phyloP scores from a whole-genome alignment of 2,113 vertebrate genomes.

The Entosphenus tridentatus region DNA sequence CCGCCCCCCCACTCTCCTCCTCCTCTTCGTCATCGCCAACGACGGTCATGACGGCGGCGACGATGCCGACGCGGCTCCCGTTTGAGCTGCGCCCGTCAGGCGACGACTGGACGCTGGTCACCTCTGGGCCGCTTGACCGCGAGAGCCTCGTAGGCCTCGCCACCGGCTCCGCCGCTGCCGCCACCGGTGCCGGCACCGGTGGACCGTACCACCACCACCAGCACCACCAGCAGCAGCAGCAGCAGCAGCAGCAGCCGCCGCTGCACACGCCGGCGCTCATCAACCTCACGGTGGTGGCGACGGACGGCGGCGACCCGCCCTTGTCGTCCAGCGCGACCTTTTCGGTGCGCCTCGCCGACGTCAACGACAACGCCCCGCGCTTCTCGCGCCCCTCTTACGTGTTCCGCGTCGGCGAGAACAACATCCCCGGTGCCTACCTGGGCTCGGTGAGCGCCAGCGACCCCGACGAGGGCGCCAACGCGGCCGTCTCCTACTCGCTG shows the following conservation, averaged over 20 bases:
- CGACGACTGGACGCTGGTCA: constrained; percentile 87
- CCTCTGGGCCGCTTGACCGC: constrained; percentile 64
- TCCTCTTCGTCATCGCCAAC: constrained; percentile 47
- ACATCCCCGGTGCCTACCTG: constrained; percentile 84
- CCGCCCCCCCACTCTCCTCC: constrained; percentile 70
- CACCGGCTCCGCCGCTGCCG: too few relatives aligned
- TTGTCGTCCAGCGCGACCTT: constrained; percentile 90
- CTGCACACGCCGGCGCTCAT: constrained; percentile 47
- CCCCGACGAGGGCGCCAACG: constrained; percentile 78
- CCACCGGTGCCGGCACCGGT: too few relatives aligned
- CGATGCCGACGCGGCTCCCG: constrained; percentile 31
- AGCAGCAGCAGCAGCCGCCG: not conserved
- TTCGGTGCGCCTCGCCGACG: constrained; percentile 67
- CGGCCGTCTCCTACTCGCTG: constrained; percentile 83
- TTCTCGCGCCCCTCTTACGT: constrained; percentile 85
- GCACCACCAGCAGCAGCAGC: too few relatives aligned
- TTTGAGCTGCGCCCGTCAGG: constrained; percentile 91
- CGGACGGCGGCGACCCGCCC: constrained; percentile 66
- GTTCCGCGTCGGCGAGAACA: constrained; percentile 85
- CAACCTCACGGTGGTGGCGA: constrained; percentile 83
- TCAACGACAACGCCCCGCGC: constrained; percentile 80
- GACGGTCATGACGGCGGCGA: too few relatives aligned
- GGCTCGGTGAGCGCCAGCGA: constrained; percentile 84
- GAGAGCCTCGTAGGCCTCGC: constrained; percentile 18
- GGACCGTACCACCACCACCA: too few relatives aligned